Evolutionary conservation across 23 tunicate species (phyloP).

Genomic region (Corella eumyota): DNA sequence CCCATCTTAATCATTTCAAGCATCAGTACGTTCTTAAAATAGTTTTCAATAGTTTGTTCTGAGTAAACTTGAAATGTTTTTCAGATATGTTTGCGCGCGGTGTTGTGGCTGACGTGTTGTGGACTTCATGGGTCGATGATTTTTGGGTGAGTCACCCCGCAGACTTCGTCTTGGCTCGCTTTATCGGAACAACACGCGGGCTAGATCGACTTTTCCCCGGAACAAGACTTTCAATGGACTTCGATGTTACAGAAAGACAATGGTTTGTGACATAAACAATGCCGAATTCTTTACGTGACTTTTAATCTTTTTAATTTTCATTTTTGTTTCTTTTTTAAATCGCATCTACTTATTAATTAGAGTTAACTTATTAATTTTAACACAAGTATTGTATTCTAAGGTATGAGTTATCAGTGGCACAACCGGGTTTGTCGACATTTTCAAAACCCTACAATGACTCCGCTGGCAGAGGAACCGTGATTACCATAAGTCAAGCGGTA

Average conservation of each 20-base stretch:
- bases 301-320: too few relatives aligned
- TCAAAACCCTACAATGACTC: slow-evolving; percentile 48
- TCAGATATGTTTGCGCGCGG: slow-evolving; percentile 14
- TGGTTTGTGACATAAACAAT: slow-evolving; percentile 22
- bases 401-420: slow-evolving; percentile 38
- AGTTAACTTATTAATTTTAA: too few relatives aligned
- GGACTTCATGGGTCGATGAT: slow-evolving; percentile 38
- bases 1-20: too few relatives aligned
- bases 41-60: too few relatives aligned
- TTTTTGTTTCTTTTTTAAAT: too few relatives aligned
- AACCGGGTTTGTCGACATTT: slow-evolving; percentile 10
- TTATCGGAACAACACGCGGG: slow-evolving; percentile 35
- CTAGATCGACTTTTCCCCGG: slow-evolving; percentile 38
- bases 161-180: slow-evolving; percentile 12
- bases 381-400: slow-evolving; percentile 6
- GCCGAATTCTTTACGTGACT: too few relatives aligned
- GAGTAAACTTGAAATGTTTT: too few relatives aligned
- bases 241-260: slow-evolving; percentile 27
- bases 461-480: slow-evolving; percentile 43
- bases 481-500: slow-evolving; percentile 42
- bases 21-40: too few relatives aligned
- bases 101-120: slow-evolving; percentile 36
- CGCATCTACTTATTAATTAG: too few relatives aligned
- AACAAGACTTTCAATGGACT: slow-evolving; percentile 11
- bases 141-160: slow-evolving; percentile 23